Evolutionary conservation across 2,888 invertebrate genomes (phyloP).

Genomic region (Caenorhabditis sp.): DNA sequence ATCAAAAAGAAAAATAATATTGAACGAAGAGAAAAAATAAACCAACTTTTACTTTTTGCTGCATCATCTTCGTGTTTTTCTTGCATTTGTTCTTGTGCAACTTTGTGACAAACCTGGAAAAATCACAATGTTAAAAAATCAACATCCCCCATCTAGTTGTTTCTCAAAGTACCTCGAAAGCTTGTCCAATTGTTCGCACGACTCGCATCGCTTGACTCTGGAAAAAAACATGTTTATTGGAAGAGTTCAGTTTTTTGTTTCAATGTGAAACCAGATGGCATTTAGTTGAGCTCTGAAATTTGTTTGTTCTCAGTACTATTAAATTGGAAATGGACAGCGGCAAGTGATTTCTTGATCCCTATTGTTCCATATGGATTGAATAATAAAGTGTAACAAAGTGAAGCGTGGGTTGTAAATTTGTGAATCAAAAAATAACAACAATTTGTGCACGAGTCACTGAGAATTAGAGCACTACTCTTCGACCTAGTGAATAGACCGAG

Average conservation of each 20-base stretch:
- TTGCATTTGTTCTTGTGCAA: slow-evolving; percentile 70
- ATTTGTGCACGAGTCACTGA: background rate
- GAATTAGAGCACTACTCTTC: no score
- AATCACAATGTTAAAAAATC: slow-evolving; percentile 34
- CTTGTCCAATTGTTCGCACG: slow-evolving; percentile 96
- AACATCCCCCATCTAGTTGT: background rate
- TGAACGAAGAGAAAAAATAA: background rate
- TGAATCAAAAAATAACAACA: background rate
- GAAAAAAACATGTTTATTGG: slow-evolving; percentile 17
- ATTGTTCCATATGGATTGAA: background rate
- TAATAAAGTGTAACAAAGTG: background rate
- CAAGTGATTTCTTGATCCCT: background rate
- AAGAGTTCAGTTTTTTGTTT: slow-evolving; percentile 1
- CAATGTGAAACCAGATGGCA: slow-evolving; percentile 6
- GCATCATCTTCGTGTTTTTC: slow-evolving; percentile 63
- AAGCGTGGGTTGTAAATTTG: background rate
- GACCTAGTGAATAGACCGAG: no score
- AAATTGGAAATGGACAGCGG: background rate
- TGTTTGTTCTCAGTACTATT: background rate
- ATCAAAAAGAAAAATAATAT: background rate
- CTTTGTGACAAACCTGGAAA: slow-evolving; percentile 82
- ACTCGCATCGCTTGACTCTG: slow-evolving; percentile 90
- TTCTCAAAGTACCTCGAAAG: slow-evolving; percentile 88
- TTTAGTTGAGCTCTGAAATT: background rate
- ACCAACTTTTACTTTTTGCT: slow-evolving; percentile 48